Conservation (phyloP, 1,140 invertebrate genomes). For the Parasteatoda tepidariorum region DNA sequence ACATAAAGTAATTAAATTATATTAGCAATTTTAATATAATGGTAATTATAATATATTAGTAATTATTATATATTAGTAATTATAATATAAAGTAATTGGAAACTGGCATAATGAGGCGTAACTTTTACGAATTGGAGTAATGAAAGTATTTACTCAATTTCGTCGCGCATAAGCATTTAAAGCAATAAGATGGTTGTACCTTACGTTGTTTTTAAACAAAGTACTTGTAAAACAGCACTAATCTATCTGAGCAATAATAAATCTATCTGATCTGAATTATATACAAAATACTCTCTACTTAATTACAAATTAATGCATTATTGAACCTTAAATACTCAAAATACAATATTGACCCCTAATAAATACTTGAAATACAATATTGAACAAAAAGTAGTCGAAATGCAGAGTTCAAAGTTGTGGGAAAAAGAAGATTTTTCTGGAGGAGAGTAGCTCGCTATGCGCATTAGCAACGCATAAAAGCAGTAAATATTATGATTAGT, state of each 20-base stretch:
- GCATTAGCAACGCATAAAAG: background rate
- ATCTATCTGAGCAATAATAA: background rate
- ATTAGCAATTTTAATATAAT: too few species aligned
- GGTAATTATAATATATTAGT: too few species aligned
- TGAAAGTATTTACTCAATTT: background rate
- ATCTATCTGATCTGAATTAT: background rate
- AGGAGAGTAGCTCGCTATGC: background rate
- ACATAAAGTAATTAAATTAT: too few species aligned
- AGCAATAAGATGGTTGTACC: background rate
- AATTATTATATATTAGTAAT: too few species aligned
- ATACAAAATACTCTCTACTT: background rate
- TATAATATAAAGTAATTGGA: background rate
- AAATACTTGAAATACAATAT: background rate
- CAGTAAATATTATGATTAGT: background rate
- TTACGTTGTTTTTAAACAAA: too few species aligned
- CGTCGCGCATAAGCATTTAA: background rate
- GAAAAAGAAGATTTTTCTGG: background rate
- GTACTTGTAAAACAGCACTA: background rate
- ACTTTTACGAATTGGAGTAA: background rate
- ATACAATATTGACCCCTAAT: background rate
- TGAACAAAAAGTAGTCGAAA: background rate
- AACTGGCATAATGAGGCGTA: background rate
- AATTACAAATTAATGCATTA: background rate
- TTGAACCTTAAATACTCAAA: background rate
- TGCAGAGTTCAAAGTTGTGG: background rate